phyloP scores from a whole-genome alignment of 2,113 vertebrate genomes.

The crab-eating macaque (Macaca fascicularis) region DNA sequence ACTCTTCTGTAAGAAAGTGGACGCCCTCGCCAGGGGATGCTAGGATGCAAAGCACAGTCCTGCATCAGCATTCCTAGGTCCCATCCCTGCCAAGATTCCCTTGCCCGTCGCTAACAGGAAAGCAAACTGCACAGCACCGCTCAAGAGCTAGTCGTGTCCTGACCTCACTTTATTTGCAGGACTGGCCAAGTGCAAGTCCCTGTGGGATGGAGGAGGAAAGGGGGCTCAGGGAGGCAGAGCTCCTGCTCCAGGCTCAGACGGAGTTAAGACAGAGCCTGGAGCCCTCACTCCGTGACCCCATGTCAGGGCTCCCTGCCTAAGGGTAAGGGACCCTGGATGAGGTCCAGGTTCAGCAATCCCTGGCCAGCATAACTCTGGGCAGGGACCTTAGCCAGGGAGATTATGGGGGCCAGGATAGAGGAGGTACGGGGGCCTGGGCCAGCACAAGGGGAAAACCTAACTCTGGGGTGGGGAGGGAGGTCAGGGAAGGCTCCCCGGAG shows the following conservation, averaged over 20 bases:
- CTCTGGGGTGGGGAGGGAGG: not conserved
- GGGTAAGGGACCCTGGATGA: not conserved
- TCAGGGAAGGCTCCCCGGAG: not conserved
- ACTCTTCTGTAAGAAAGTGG: not conserved
- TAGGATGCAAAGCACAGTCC: not conserved
- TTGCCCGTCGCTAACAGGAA: not conserved
- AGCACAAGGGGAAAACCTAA: not conserved
- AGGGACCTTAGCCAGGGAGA: not conserved
- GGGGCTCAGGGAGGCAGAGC: not conserved
- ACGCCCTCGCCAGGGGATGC: not conserved
- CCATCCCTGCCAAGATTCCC: accelerated
- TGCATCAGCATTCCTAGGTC: not conserved
- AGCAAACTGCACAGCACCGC: not conserved
- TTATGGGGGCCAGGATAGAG: not conserved
- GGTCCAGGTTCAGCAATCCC: not conserved
- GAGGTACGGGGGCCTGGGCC: not conserved
- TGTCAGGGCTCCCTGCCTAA: no score
- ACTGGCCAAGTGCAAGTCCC: not conserved
- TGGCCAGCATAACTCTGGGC: not conserved
- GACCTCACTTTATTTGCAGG: not conserved
- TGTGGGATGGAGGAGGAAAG: not conserved
- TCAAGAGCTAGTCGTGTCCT: not conserved
- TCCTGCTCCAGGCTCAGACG: not conserved
- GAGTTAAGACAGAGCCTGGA: not conserved
- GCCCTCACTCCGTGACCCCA: no score